Conservation (phyloP, 2,888 invertebrate genomes). For the Abscondita cerata region DNA sequence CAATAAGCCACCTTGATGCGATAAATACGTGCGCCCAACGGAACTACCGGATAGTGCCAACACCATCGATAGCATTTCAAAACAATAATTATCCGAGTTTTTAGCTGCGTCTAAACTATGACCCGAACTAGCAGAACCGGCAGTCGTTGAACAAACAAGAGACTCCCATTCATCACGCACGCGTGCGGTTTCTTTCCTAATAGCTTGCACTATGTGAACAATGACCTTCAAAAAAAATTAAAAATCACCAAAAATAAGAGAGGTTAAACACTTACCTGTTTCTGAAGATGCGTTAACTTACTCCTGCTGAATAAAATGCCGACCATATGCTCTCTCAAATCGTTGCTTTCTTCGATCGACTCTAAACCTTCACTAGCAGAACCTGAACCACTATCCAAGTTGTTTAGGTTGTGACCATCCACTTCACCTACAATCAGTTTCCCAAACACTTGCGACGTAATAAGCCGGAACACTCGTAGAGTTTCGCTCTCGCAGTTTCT, state of each 20-base stretch:
- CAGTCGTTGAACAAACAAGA: conserved; percentile 61
- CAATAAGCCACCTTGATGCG: conserved; percentile 86
- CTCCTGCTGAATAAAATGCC: conserved; percentile 94
- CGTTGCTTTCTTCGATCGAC: conserved; percentile 60
- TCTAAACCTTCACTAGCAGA: conserved; percentile 56
- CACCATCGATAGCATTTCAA: conserved; percentile 96
- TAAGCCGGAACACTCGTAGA: conserved; percentile 86
- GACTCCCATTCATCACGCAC: conserved; percentile 93
- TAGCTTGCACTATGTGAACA: conserved; percentile 89
- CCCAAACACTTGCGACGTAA: conserved; percentile 93
- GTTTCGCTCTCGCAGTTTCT: conserved; percentile 91
- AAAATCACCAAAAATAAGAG: background rate
- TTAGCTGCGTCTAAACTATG: conserved; percentile 61
- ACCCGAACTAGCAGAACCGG: conserved; percentile 50
- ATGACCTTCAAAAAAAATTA: conserved; percentile 67
- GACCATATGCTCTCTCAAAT: conserved; percentile 92
- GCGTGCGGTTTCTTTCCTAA: conserved; percentile 84
- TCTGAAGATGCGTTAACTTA: conserved; percentile 91
- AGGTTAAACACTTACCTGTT: conserved; percentile 69
- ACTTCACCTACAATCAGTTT: conserved; percentile 79
- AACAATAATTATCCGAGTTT: conserved; percentile 90
- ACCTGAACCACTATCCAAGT: conserved; percentile 47
- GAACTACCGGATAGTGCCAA: conserved; percentile 91
- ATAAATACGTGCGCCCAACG: conserved; percentile 88
- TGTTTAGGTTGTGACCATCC: conserved; percentile 51